These are phyloP conservation scores for Acomys russatus DNA, from an alignment of 2,797 vertebrate genomes.

Conservation along the genomic window DNA sequence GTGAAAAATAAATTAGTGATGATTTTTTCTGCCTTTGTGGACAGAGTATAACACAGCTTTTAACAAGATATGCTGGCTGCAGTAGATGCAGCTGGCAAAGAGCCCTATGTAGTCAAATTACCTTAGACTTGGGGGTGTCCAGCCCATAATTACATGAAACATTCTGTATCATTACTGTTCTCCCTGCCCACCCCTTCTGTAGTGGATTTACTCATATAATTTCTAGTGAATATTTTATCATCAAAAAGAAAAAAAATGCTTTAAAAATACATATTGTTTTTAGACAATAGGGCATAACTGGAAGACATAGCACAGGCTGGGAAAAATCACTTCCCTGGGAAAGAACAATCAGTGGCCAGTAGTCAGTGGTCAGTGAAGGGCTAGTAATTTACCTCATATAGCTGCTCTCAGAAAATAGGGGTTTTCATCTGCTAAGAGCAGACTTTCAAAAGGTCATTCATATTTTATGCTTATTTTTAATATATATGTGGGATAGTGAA, in stretches of 20 bases:
- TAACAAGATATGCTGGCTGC: conserved; percentile 42
- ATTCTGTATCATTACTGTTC: conserved; percentile 46
- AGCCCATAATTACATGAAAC: conserved; percentile 56
- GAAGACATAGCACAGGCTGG: neutral
- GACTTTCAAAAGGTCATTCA: neutral
- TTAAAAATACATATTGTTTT: neutral
- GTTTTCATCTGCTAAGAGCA: neutral
- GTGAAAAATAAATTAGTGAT: conserved; percentile 64
- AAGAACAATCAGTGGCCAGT: neutral
- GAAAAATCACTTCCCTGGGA: neutral
- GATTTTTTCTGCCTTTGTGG: conserved; percentile 38
- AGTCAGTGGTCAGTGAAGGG: neutral
- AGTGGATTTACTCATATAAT: conserved; percentile 50
- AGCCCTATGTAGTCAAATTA: conserved; percentile 54
- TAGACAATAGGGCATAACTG: neutral
- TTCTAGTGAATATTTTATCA: conserved; percentile 66
- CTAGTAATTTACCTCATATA: neutral
- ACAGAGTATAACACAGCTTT: conserved; percentile 41
- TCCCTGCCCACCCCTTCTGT: neutral
- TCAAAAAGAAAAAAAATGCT: neutral
- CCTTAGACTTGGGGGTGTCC: conserved; percentile 40
- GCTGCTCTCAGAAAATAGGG: neutral
- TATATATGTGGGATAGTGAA: neutral
- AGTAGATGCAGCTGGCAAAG: conserved; percentile 43
- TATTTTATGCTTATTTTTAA: neutral